Percentiles rank a stretch among this genome's conserved stretches.
phyloP scores from a whole-genome alignment of 2,888 invertebrate genomes.

The Papilio elwesi region DNA sequence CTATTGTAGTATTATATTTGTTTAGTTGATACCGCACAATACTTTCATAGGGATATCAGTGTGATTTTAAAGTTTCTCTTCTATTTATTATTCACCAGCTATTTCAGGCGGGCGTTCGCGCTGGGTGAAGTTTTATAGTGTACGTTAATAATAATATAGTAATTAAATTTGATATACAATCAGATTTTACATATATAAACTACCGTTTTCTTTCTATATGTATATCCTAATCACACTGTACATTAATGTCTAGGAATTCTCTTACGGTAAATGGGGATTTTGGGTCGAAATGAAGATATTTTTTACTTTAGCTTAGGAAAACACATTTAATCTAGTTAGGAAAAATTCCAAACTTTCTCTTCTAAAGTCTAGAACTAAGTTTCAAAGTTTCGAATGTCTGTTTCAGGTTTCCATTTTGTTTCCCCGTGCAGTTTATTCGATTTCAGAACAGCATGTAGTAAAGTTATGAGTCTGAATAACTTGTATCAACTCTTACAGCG shows the following conservation, averaged over 20 bases:
- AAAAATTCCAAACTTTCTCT: conserved; percentile 5
- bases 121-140: no score
- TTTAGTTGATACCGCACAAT: neutral
- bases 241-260: neutral
- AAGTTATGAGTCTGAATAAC: neutral
- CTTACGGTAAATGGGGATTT: neutral
- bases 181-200: neutral
- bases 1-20: neutral
- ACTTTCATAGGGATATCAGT: no score
- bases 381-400: conserved; percentile 13
- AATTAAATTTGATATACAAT: neutral
- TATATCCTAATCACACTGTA: no score
- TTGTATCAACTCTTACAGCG: neutral
- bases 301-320: neutral
- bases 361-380: conserved; percentile 19
- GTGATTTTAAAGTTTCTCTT: neutral
- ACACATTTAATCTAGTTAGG: conserved; percentile 1
- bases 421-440: neutral
- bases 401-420: conserved; percentile 17
- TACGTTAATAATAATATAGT: no score
- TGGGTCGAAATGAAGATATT: neutral
- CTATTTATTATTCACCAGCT: neutral
- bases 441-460: neutral
- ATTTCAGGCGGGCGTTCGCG: neutral
- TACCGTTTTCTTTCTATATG: no score